Conservation (phyloP, 2,888 invertebrate species). For the Metalampra italica region DNA sequence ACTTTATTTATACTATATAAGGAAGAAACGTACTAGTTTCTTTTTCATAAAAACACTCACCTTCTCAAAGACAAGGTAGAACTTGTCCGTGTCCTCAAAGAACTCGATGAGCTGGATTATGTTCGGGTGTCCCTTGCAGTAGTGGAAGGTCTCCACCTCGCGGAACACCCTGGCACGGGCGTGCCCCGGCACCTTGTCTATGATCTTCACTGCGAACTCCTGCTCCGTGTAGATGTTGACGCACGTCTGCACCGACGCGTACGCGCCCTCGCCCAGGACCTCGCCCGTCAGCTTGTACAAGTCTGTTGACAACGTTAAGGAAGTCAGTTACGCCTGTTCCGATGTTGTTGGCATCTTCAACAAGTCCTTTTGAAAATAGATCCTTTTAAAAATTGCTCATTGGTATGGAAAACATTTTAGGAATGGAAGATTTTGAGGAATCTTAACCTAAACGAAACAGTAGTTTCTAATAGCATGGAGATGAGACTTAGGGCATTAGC, state of each 20-base stretch:
- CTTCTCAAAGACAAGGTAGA: constrained; percentile 99
- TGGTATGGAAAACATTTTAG: too few relatives aligned
- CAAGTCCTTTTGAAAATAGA: too few relatives aligned
- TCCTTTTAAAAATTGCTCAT: too few relatives aligned
- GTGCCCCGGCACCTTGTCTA: constrained; percentile 96
- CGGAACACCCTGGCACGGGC: constrained; percentile 97
- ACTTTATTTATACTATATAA: too few relatives aligned
- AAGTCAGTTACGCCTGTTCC: background rate
- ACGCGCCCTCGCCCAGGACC: constrained; percentile 97
- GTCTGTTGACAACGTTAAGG: constrained; percentile 80
- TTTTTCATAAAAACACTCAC: constrained; percentile 71
- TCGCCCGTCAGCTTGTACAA: constrained; percentile 97
- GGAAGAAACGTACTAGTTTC: too few relatives aligned
- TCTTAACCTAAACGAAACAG: too few relatives aligned
- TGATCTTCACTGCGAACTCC: constrained; percentile 98
- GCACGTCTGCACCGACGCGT: constrained; percentile 97
- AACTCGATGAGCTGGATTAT: constrained; percentile 98
- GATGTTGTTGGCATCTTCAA: too few relatives aligned
- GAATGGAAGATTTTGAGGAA: too few relatives aligned
- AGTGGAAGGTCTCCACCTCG: constrained; percentile 99
- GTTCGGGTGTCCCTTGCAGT: constrained; percentile 98
- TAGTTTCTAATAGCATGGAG: too few relatives aligned
- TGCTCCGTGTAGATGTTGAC: constrained; percentile 93
- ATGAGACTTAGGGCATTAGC: too few relatives aligned
- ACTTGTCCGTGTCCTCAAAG: constrained; percentile 97